phyloP scores from a whole-genome alignment of 2,797 vertebrate species.

The Pelobates cultripes region DNA sequence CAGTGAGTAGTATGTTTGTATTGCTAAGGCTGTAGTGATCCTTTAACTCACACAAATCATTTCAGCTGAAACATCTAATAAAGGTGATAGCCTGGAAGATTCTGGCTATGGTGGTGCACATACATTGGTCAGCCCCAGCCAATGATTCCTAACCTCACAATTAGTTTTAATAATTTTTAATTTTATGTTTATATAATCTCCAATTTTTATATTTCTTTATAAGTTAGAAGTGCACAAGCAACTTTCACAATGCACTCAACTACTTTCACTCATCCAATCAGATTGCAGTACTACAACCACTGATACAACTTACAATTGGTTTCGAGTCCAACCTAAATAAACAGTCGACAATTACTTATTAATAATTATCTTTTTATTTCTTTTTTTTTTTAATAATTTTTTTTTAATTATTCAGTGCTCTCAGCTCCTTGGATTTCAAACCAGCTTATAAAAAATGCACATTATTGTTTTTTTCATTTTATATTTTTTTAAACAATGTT shows the following conservation, averaged over 20 bases:
- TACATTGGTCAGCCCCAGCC: no score
- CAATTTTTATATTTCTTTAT: no score
- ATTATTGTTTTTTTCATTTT: slow-evolving; percentile 46
- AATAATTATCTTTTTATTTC: slow-evolving; percentile 51
- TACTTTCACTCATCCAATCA: neutral
- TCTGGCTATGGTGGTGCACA: no score
- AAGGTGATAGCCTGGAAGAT: no score
- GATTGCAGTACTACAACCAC: neutral
- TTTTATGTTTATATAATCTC: no score
- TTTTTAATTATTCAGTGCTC: slow-evolving; percentile 55
- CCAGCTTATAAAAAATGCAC: slow-evolving; percentile 57
- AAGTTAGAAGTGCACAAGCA: no score
- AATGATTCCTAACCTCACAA: no score
- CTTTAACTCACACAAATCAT: no score
- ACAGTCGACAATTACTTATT: slow-evolving; percentile 32
- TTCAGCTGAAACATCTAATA: no score
- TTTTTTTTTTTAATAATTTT: slow-evolving; percentile 48
- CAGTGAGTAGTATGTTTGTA: no score
- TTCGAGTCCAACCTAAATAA: neutral
- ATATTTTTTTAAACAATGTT: slow-evolving; percentile 53
- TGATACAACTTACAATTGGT: neutral
- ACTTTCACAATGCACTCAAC: neutral
- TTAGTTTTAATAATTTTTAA: no score
- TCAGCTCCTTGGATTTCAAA: slow-evolving; percentile 52
- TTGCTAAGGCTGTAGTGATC: no score